phyloP scores from a whole-genome alignment of 1,140 invertebrate genomes.

The Drosophila cardini region DNA sequence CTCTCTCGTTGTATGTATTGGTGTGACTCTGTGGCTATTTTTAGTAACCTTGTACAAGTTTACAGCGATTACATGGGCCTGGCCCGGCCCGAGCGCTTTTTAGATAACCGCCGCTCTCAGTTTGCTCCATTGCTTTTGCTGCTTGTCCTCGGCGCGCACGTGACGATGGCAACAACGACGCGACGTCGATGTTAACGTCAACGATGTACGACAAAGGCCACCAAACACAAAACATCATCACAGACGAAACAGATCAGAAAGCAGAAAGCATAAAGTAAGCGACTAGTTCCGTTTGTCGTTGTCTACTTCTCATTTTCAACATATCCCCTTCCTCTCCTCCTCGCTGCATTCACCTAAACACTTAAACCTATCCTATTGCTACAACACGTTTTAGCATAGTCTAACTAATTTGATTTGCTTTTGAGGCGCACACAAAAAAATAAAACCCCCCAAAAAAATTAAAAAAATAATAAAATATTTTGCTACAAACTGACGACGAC shows the following conservation, averaged over 20 bases:
- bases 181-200: conserved; percentile 8
- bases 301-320: conserved; percentile 14
- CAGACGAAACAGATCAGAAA: not conserved
- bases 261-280: conserved; percentile 2
- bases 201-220: conserved; percentile 34
- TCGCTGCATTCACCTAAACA: not conserved
- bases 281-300: conserved; percentile 51
- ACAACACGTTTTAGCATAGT: conserved; percentile 56
- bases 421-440: conserved; percentile 31
- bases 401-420: conserved; percentile 68
- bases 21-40: conserved; percentile 45
- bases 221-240: conserved; percentile 4
- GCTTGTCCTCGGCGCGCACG: conserved; percentile 36
- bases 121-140: conserved; percentile 12
- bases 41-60: conserved; percentile 50
- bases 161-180: conserved; percentile 33
- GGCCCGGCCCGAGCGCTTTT: conserved; percentile 43
- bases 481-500: conserved; percentile 15
- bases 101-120: conserved; percentile 48
- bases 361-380: not conserved
- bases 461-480: conserved; percentile 48
- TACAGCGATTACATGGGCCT: conserved; percentile 51
- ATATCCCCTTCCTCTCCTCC: not conserved
- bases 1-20: conserved; percentile 11
- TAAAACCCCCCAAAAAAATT: conserved; percentile 32